Evolutionary conservation across 2,113 vertebrate genomes (phyloP).

Genomic region (Chrysemys picta): DNA sequence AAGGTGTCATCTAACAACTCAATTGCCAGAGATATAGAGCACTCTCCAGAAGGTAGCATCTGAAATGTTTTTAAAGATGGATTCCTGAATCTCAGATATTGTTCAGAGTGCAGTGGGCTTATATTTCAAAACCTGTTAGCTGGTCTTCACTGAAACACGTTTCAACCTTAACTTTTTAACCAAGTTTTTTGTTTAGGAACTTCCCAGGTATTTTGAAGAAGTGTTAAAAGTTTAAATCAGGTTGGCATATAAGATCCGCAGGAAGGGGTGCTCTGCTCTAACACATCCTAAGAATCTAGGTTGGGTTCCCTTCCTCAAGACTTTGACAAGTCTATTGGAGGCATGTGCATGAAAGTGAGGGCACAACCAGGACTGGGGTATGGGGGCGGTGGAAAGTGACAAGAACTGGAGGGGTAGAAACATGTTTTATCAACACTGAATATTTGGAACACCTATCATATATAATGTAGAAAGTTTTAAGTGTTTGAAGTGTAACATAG

Average conservation of each 20-base stretch:
- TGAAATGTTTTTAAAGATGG: too few species aligned
- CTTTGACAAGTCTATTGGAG: background rate
- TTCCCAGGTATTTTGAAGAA: background rate
- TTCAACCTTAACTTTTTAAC: background rate
- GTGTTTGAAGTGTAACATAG: background rate
- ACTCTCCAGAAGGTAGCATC: background rate
- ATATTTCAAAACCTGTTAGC: background rate
- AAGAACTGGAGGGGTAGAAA: background rate
- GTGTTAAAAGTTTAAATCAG: background rate
- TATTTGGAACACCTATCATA: too few species aligned
- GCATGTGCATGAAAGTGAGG: rapidly evolving
- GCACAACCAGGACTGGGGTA: background rate
- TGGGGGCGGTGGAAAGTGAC: background rate
- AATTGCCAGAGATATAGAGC: background rate
- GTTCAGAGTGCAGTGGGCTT: too few species aligned
- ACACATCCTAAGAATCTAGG: background rate
- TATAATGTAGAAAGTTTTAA: background rate
- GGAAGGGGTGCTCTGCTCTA: background rate
- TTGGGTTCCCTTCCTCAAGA: background rate
- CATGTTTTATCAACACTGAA: background rate
- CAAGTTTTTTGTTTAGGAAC: background rate
- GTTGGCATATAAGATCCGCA: background rate
- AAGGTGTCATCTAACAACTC: background rate
- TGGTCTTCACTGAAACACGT: background rate
- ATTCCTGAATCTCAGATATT: too few species aligned